A percentile compares a stretch with the other conserved stretches of the same genome.
Evolutionary conservation across 2,797 vertebrate genomes (phyloP).

Genomic region (Gymnocypris eckloni): DNA sequence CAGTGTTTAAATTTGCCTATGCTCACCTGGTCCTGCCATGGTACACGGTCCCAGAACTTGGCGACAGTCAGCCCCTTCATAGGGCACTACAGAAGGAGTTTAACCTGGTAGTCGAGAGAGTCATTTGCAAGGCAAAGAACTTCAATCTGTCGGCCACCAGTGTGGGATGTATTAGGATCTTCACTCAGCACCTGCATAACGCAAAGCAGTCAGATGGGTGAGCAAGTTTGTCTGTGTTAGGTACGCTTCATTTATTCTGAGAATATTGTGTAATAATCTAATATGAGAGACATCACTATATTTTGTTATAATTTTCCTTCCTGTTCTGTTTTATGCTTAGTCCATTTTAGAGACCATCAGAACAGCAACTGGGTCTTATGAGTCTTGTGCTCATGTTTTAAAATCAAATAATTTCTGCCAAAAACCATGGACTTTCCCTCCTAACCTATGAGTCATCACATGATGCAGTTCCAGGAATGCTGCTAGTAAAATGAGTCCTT

Average conservation of each 20-base stretch:
- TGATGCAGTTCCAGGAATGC: conserved; percentile 1
- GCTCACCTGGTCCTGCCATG: conserved; percentile 75
- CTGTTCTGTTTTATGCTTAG: not conserved
- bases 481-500: conserved; percentile 1
- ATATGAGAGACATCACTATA: not conserved
- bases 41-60: conserved; percentile 72
- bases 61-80: conserved; percentile 74
- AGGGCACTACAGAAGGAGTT: conserved; percentile 74
- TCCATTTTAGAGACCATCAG: not conserved
- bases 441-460: not conserved
- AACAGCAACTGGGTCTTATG: not conserved
- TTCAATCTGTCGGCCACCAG: conserved; percentile 72
- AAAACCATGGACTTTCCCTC: not conserved
- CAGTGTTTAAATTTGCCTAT: conserved; percentile 81
- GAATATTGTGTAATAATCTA: not conserved
- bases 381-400: not conserved
- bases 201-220: conserved; percentile 76
- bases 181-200: conserved; percentile 79
- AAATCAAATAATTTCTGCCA: not conserved
- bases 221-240: conserved; percentile 53
- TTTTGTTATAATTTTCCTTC: not conserved
- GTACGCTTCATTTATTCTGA: conserved; percentile 63
- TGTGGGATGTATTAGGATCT: conserved; percentile 75
- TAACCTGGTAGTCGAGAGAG: conserved; percentile 69
- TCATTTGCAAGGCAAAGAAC: conserved; percentile 69